Evolutionary conservation across 2,113 vertebrate species (phyloP).

Genomic region (Pongo abelii): DNA sequence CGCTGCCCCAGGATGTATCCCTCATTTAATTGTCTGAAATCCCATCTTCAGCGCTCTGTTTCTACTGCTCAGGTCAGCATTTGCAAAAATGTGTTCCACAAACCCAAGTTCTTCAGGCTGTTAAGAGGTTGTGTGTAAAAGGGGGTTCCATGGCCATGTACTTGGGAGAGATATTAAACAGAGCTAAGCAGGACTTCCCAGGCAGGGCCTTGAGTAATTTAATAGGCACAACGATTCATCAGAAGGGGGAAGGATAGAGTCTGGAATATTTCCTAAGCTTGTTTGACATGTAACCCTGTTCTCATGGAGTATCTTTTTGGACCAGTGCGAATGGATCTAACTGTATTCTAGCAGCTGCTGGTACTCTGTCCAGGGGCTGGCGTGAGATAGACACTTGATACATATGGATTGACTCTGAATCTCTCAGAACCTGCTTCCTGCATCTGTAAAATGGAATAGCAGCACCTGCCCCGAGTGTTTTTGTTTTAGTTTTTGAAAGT

Average conservation of each 20-base stretch:
- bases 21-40: background rate
- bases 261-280: background rate
- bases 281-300: background rate
- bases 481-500: background rate
- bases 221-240: background rate
- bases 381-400: accelerated
- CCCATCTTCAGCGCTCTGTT: background rate
- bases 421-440: background rate
- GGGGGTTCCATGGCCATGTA: accelerated
- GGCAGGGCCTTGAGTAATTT: background rate
- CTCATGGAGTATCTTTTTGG: background rate
- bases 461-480: background rate
- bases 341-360: background rate
- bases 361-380: background rate
- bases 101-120: background rate
- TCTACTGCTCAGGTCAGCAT: background rate
- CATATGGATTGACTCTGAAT: accelerated
- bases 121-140: background rate
- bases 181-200: background rate
- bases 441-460: background rate
- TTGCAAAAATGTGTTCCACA: background rate
- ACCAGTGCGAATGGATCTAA: background rate
- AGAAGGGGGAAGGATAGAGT: background rate
- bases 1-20: background rate
- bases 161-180: background rate